Evolutionary conservation across 1,140 invertebrate species (phyloP), one percentile per base, ranked within the genome.

Genomic region (Nylanderia fulva): DNA sequence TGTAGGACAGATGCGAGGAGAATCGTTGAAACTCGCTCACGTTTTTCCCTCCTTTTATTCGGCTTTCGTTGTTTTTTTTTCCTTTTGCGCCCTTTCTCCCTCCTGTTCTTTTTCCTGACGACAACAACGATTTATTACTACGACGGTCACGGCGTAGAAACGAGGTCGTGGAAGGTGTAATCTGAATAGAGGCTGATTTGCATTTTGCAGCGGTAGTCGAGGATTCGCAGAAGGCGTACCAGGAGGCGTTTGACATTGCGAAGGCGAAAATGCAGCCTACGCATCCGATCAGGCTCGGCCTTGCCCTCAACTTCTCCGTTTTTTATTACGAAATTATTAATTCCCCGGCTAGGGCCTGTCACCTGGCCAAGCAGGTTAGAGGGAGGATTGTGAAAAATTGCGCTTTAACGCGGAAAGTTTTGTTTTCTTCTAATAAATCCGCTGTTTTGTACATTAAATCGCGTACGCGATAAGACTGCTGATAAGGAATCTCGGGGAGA

Each of bases 281-380:
- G 93, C 98, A 99, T 96, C 98, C 98, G 90, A 99, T 99, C 95
- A 97, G 98, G 95, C 97, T 99, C 94, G 98, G 98, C 93, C 96
- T 99, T 94, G 98, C 98, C 89, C 97, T 99, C 95, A 99, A 99
- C 96, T 99, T 99, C 96, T 99, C 98, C 91, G 98, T 99, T 95
- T 99, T 99, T 96, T 99, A 99, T 97, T 99, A 99, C 95, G 98
- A 99, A 97, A 99, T 99, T 95, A 98, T 99, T 95, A 99, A 98
- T 96, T 98, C 98, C 93, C 98, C 98, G 92, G 98, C 98, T 95
- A 97, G 98, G 95, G 98, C 98, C 95, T 99, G 98, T 96, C 98
- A 99, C 96, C 96, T 99, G 95, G 98, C 98, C 91, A 99, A 99
- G 97, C 98, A 98, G 98, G 99, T 98, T 97, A 94, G 93, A 88